Conservation (phyloP, 2,113 vertebrate species). For the Onychorhynchus coronatus region DNA sequence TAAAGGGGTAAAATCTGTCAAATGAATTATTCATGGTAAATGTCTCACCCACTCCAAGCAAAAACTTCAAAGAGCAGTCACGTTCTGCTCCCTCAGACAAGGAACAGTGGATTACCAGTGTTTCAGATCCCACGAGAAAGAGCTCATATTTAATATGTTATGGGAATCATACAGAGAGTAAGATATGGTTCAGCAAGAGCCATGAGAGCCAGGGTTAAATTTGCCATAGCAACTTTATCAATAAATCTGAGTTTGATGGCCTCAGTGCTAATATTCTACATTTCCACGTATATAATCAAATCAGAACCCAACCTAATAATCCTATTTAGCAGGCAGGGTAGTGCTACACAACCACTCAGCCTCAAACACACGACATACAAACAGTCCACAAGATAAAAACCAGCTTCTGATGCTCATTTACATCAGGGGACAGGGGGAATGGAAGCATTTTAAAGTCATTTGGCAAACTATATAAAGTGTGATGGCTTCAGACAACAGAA, state of each 20-base stretch:
- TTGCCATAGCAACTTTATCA: rapidly evolving
- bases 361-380: background rate
- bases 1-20: slow-evolving; percentile 47
- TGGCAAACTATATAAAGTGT: background rate
- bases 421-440: background rate
- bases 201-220: rapidly evolving
- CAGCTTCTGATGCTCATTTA: background rate
- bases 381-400: background rate
- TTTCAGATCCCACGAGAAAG: background rate
- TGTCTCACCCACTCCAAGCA: background rate
- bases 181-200: background rate
- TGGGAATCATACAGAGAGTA: rapidly evolving
- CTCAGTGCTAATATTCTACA: background rate
- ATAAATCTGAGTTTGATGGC: background rate
- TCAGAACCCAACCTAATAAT: background rate
- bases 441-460: background rate
- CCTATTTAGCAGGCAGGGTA: background rate
- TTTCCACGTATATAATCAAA: rapidly evolving
- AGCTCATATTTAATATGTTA: background rate
- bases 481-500: background rate
- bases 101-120: background rate
- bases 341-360: background rate
- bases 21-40: slow-evolving; percentile 44
- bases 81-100: background rate
- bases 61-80: slow-evolving; percentile 21